Evolutionary conservation across 2,797 vertebrate species (phyloP).

Genomic region (Florisuga fusca): DNA sequence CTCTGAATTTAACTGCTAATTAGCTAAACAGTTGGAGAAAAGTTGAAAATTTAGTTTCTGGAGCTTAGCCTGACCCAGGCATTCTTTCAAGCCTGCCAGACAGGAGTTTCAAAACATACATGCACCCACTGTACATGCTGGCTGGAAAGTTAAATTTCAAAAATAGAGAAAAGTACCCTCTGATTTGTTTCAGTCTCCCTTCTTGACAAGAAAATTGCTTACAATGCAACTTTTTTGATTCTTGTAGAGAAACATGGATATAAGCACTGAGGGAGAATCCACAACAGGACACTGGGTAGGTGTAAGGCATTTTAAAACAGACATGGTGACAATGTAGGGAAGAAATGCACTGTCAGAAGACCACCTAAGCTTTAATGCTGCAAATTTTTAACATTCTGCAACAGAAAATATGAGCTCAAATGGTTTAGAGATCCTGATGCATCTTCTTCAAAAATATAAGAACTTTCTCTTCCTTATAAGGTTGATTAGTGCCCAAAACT

Average conservation of each 20-base stretch:
- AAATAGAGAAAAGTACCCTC: not conserved
- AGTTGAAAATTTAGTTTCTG: not conserved
- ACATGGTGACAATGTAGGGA: not conserved
- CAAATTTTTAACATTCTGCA: not conserved
- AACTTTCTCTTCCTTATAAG: not conserved
- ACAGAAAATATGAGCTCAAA: not conserved
- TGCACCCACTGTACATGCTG: fast-evolving
- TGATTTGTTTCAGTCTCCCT: slow-evolving; percentile 5
- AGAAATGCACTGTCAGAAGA: not conserved
- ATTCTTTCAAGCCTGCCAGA: not conserved
- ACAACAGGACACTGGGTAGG: not conserved
- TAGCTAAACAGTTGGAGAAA: not conserved
- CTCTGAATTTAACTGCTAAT: not conserved
- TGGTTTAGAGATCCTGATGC: not conserved
- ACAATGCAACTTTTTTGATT: not conserved
- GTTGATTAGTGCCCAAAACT: not conserved
- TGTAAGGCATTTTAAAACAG: not conserved
- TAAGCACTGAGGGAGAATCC: not conserved
- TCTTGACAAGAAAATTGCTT: not conserved
- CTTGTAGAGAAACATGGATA: not conserved
- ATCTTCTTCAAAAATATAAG: not conserved
- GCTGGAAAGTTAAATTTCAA: not conserved
- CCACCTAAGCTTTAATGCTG: not conserved
- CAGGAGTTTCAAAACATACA: not conserved
- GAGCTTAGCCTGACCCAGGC: not conserved